A percentile compares a stretch with the other conserved stretches of the same genome.
phyloP scores from a whole-genome alignment of 2,888 invertebrate species.

The Clanis bilineata region DNA sequence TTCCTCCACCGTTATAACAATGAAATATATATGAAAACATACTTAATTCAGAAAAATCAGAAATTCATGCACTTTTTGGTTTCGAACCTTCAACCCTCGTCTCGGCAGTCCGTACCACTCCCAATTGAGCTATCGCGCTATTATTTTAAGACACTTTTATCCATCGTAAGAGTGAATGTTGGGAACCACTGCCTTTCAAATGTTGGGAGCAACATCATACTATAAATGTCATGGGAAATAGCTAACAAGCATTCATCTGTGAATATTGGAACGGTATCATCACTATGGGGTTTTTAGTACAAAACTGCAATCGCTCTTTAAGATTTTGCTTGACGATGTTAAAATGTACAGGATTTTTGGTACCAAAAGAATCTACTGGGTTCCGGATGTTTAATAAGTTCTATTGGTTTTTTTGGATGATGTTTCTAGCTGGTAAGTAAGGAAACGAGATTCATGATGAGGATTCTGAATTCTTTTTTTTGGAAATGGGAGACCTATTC shows the following conservation, averaged over 20 bases:
- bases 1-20: too few species aligned
- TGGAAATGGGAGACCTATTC: too few species aligned
- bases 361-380: neutral
- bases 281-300: neutral
- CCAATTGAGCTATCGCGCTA: neutral
- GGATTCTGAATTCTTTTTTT: too few species aligned
- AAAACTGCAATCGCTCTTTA: neutral
- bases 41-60: too few species aligned
- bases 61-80: too few species aligned
- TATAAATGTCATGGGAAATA: neutral
- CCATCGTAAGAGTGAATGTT: neutral
- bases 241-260: neutral
- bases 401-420: neutral
- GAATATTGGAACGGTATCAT: neutral
- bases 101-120: too few species aligned
- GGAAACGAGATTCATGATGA: neutral
- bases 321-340: constrained; percentile 1
- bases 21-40: too few species aligned
- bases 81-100: too few species aligned
- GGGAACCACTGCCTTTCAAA: neutral
- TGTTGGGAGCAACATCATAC: neutral
- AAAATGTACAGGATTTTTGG: neutral
- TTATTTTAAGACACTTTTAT: neutral
- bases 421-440: neutral
- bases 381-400: neutral